A percentile compares a stretch with the other conserved stretches of the same genome.
Conservation (phyloP, 1,140 invertebrate species). For the Heliconius eleuchia region DNA sequence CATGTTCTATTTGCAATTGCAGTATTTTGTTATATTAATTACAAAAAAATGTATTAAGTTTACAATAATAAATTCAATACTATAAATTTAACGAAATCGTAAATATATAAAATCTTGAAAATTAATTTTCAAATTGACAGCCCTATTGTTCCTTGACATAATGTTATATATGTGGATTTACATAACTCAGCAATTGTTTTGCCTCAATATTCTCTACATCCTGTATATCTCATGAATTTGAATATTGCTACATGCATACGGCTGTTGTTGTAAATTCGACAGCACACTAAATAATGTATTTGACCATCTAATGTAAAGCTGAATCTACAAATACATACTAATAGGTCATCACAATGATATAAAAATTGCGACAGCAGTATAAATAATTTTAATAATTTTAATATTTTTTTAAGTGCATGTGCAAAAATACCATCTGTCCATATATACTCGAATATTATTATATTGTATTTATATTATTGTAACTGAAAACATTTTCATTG, state of each 20-base stretch:
- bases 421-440: too few relatives aligned
- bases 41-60: background rate
- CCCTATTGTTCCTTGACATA: background rate
- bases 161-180: conserved; percentile 7
- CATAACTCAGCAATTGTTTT: conserved; percentile 19
- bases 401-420: too few relatives aligned
- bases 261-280: background rate
- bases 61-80: background rate
- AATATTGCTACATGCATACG: conserved; percentile 8
- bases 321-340: too few relatives aligned
- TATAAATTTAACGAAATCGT: background rate
- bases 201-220: conserved; percentile 9
- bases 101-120: background rate
- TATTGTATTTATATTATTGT: too few relatives aligned
- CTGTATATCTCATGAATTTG: conserved; percentile 9
- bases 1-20: too few relatives aligned
- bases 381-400: too few relatives aligned
- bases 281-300: background rate
- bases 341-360: too few relatives aligned
- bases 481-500: too few relatives aligned
- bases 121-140: background rate
- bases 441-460: too few relatives aligned
- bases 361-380: too few relatives aligned
- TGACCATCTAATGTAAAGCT: too few relatives aligned
- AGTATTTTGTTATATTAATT: background rate